Evolutionary conservation across 35 echinoderm and acorn worm species (phyloP).

Genomic region (Hemicentrotus pulcherrimus): DNA sequence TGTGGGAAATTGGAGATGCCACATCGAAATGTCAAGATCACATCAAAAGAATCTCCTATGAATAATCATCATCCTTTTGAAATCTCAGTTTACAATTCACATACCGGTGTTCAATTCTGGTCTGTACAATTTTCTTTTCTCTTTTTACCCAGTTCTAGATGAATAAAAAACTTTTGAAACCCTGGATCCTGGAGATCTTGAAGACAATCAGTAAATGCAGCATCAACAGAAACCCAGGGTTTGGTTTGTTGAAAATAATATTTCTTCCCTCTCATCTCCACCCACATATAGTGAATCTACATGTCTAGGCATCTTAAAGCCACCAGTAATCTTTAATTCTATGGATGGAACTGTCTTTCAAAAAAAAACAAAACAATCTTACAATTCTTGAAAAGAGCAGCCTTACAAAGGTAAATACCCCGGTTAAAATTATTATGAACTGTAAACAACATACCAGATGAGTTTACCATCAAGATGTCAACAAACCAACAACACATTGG

Average conservation of each 20-base stretch:
- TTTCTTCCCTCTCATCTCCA: background rate
- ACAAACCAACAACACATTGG: too few relatives aligned
- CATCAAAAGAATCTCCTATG: background rate
- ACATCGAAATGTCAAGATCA: background rate
- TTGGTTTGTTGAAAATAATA: background rate
- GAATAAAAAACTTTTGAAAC: background rate
- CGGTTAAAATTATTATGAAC: too few relatives aligned
- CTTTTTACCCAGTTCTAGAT: background rate
- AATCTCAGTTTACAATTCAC: conserved; percentile 13
- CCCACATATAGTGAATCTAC: background rate
- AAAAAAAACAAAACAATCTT: background rate
- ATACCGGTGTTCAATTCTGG: conserved; percentile 19
- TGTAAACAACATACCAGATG: too few relatives aligned
- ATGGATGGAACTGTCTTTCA: background rate
- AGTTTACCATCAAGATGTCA: too few relatives aligned
- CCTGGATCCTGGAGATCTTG: background rate
- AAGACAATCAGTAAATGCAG: background rate
- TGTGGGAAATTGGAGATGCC: background rate
- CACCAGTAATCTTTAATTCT: background rate
- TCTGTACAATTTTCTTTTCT: background rate
- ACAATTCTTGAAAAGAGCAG: too few relatives aligned
- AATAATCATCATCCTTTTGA: background rate
- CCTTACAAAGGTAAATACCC: too few relatives aligned
- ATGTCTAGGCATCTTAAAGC: background rate
- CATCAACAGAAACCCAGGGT: background rate